Percentiles rank a stretch among this genome's conserved stretches.
These are phyloP conservation scores for Apodemia hepburni DNA, from an alignment of 2,888 invertebrate genomes.

Conservation along the genomic window DNA sequence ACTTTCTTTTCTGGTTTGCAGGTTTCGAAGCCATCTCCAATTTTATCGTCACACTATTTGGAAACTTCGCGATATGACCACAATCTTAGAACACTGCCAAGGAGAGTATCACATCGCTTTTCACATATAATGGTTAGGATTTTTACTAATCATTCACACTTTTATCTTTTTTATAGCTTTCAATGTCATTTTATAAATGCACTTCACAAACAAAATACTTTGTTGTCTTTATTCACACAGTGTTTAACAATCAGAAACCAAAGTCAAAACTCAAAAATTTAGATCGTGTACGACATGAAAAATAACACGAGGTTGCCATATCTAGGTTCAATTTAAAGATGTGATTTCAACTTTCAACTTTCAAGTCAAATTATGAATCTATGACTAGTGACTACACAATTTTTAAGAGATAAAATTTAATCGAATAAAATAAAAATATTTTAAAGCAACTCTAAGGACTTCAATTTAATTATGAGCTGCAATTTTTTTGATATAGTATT, in stretches of 20 bases:
- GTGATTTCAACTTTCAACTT: too few relatives aligned
- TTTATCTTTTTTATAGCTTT: conserved; percentile 60
- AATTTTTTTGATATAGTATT: too few relatives aligned
- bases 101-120: conserved; percentile 78
- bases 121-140: conserved; percentile 49
- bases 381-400: too few relatives aligned
- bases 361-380: background rate
- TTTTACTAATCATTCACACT: conserved; percentile 49
- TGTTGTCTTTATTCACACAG: conserved; percentile 67
- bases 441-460: too few relatives aligned
- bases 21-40: conserved; percentile 72
- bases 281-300: conserved; percentile 16
- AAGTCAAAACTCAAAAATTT: conserved; percentile 25
- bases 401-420: too few relatives aligned
- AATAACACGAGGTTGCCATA: conserved; percentile 7
- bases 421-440: too few relatives aligned
- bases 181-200: conserved; percentile 71
- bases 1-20: conserved; percentile 87
- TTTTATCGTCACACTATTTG: conserved; percentile 60
- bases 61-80: conserved; percentile 72
- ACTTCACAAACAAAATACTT: conserved; percentile 65
- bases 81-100: conserved; percentile 81
- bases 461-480: too few relatives aligned
- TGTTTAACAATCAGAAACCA: conserved; percentile 33
- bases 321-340: too few relatives aligned